Conservation (phyloP, 92 coral and sea anemone species). For the Blastomussa wellsi region DNA sequence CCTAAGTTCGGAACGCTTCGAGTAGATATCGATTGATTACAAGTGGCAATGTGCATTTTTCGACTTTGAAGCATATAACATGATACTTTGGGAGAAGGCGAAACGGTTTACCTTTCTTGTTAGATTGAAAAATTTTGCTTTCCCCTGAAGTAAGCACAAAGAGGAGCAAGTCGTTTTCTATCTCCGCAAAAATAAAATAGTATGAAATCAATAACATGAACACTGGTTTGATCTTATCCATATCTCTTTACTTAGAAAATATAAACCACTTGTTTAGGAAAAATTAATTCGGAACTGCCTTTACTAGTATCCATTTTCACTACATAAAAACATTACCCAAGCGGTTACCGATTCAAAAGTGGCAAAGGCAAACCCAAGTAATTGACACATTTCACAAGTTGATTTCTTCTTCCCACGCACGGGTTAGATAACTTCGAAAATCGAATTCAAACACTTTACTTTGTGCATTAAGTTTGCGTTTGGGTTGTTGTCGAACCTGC, state of each 20-base stretch:
- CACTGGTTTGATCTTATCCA: not conserved
- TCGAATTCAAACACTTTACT: not conserved
- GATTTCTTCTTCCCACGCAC: not conserved
- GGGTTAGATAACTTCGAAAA: not conserved
- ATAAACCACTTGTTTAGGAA: not conserved
- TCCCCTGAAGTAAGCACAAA: not conserved
- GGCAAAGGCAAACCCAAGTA: not conserved
- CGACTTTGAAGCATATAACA: not conserved
- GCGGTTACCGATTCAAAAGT: not conserved
- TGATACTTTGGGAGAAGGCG: not conserved
- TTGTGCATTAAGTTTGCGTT: not conserved
- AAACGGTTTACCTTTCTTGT: not conserved
- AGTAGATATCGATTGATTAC: constrained; percentile 65
- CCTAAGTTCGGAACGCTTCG: constrained; percentile 78
- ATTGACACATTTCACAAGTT: not conserved
- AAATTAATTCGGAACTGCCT: not conserved
- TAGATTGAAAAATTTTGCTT: not conserved
- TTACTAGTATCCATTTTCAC: not conserved
- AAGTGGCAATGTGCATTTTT: not conserved
- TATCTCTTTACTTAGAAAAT: not conserved
- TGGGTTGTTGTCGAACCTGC: not conserved
- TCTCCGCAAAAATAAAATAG: too few relatives aligned
- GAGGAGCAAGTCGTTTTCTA: not conserved
- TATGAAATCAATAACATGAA: not conserved
- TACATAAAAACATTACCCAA: not conserved